Evolutionary conservation across 1,140 invertebrate species (phyloP).

Genomic region (Scaptomyza pallida): DNA sequence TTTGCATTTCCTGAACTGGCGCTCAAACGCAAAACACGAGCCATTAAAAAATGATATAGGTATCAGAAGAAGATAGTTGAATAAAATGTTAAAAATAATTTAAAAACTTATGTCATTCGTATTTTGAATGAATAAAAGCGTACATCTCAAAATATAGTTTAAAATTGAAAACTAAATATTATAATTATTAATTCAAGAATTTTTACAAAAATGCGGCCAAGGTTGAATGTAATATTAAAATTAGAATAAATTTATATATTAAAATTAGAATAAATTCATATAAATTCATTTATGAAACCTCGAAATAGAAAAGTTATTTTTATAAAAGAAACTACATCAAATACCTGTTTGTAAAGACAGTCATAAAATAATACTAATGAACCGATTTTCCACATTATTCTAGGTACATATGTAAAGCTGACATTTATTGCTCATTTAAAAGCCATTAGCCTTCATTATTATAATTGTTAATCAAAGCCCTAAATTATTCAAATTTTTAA

Average conservation of each 20-base stretch:
- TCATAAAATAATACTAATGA: background rate
- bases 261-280: background rate
- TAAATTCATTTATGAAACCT: background rate
- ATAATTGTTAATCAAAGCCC: background rate
- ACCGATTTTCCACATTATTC: background rate
- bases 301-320: background rate
- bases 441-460: background rate
- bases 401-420: background rate
- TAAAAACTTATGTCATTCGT: slow-evolving; percentile 25
- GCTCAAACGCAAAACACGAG: slow-evolving; percentile 26
- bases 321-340: background rate
- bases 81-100: background rate
- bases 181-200: background rate
- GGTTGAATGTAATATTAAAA: background rate
- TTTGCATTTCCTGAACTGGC: slow-evolving; percentile 55
- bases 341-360: background rate
- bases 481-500: background rate
- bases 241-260: background rate
- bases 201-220: background rate
- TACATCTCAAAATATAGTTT: background rate
- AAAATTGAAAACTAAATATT: background rate
- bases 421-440: background rate
- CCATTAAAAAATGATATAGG: background rate
- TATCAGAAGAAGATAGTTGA: too few relatives aligned
- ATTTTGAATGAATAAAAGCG: slow-evolving; percentile 5